phyloP scores from a whole-genome alignment of 1,140 invertebrate species.

The Drosophila arizonae region DNA sequence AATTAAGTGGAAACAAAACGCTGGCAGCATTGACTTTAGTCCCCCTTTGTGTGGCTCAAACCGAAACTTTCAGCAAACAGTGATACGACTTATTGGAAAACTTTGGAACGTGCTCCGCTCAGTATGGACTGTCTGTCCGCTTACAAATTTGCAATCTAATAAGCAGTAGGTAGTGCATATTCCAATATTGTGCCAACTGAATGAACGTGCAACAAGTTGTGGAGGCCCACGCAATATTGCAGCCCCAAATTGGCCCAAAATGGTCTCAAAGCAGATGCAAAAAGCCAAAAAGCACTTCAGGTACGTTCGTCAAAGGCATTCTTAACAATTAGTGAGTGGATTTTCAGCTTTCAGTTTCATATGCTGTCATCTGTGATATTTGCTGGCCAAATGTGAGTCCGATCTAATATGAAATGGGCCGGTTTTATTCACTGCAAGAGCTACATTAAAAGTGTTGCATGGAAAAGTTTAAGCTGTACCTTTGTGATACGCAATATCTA shows the following conservation, averaged over 20 bases:
- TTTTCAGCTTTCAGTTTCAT: background rate
- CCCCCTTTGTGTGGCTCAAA: background rate
- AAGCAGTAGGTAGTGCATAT: background rate
- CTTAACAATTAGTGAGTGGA: background rate
- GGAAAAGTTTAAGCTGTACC: no score
- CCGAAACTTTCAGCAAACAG: background rate
- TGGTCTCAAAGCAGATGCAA: no score
- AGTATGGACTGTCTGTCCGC: background rate
- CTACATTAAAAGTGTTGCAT: no score
- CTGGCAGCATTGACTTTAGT: background rate
- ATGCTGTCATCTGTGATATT: background rate
- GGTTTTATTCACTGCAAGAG: no score
- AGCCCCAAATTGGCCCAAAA: no score
- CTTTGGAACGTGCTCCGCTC: constrained; percentile 4
- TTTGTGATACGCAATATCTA: no score
- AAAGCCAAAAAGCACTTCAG: background rate
- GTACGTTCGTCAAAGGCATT: background rate
- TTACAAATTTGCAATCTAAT: background rate
- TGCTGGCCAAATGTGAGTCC: no score
- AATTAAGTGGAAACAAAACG: background rate
- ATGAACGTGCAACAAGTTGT: background rate
- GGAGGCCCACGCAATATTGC: no score
- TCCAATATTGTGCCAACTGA: background rate
- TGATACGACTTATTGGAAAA: constrained; percentile 8
- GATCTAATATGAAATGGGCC: no score